phyloP scores from a whole-genome alignment of 2,113 vertebrate species.

The Dendrocopos noguchii region DNA sequence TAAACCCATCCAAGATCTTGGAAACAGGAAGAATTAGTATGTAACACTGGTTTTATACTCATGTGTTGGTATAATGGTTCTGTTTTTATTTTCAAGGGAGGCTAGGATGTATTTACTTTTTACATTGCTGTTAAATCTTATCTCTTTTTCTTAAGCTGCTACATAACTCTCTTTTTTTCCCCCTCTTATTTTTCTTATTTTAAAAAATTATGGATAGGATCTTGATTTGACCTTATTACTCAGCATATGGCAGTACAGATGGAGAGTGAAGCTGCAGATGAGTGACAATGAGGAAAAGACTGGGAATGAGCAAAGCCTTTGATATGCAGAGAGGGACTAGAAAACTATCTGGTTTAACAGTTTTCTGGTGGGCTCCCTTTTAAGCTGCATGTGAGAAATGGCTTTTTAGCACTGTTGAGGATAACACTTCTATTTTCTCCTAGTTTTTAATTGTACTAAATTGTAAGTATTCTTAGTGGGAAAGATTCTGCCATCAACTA shows the following conservation, averaged over 20 bases:
- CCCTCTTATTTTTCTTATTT: not conserved
- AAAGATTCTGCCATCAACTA: not conserved
- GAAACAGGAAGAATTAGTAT: not conserved
- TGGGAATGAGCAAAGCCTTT: slow-evolving; percentile 40
- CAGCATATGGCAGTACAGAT: slow-evolving; percentile 38
- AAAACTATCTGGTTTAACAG: slow-evolving; percentile 15
- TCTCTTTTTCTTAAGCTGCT: not conserved
- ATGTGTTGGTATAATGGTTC: not conserved
- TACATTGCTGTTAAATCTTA: not conserved
- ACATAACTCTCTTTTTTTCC: not conserved
- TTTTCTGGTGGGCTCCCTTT: not conserved
- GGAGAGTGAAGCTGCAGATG: slow-evolving; percentile 23
- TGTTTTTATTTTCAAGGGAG: not conserved
- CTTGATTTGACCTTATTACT: slow-evolving; percentile 26
- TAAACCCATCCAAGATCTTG: not conserved
- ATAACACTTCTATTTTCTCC: not conserved
- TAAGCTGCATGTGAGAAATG: not conserved
- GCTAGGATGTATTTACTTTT: not conserved
- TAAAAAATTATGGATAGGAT: not conserved
- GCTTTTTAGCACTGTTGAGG: not conserved
- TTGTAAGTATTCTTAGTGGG: not conserved
- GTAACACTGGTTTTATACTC: not conserved
- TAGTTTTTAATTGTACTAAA: not conserved
- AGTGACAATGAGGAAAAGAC: not conserved
- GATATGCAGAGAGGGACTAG: not conserved